These are phyloP conservation scores for Acheta domesticus DNA, from an alignment of 2,888 invertebrate genomes.

Conservation along the genomic window DNA sequence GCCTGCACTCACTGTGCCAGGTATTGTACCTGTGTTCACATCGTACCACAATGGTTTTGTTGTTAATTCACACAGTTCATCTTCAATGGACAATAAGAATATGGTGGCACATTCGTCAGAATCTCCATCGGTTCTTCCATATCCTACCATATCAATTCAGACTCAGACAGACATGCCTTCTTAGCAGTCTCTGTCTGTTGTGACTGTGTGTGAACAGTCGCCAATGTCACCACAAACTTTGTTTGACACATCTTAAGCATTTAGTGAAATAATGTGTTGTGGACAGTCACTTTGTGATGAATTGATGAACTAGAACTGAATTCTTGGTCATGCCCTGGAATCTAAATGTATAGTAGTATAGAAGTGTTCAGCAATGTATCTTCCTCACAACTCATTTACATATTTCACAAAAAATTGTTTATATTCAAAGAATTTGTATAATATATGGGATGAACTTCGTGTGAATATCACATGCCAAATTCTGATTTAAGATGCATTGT, in stretches of 20 bases:
- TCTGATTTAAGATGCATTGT: too few relatives aligned
- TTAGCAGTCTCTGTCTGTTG: constrained; percentile 27
- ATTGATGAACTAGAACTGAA: not conserved
- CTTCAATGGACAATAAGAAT: constrained; percentile 25
- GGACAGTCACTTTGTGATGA: not conserved
- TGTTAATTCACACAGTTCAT: constrained; percentile 26
- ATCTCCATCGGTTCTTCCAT: constrained; percentile 21
- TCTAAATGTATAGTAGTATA: not conserved
- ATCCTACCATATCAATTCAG: constrained; percentile 33
- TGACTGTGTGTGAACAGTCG: not conserved
- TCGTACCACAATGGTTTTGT: constrained; percentile 35
- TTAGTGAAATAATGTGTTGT: not conserved
- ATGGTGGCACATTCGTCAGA: constrained; percentile 26
- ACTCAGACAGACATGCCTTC: constrained; percentile 36
- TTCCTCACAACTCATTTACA: not conserved
- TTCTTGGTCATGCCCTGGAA: not conserved
- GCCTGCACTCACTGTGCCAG: constrained; percentile 30
- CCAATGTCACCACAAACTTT: not conserved
- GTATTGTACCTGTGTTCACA: constrained; percentile 33
- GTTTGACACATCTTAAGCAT: constrained; percentile 7
- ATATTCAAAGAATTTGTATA: not conserved
- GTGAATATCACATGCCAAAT: too few relatives aligned
- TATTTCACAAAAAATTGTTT: not conserved
- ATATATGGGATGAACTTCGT: not conserved
- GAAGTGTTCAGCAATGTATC: not conserved